Conservation (phyloP, 53 echinoderm and acorn worm species). For the Mesocentrotus franciscanus region DNA sequence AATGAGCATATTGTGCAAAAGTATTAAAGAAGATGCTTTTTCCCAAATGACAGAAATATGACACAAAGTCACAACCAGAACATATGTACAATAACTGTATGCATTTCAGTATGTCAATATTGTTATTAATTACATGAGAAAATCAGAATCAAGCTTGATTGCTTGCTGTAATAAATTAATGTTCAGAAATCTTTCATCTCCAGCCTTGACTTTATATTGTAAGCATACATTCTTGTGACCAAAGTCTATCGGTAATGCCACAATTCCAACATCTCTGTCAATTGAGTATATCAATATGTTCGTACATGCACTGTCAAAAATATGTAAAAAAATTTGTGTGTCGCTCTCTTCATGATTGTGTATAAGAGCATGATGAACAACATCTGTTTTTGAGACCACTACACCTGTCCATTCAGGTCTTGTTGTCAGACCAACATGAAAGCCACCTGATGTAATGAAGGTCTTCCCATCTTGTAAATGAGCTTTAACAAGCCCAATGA, state of each 20-base stretch:
- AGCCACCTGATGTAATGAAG: slow-evolving; percentile 64
- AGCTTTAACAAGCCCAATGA: slow-evolving; percentile 48
- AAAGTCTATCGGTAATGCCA: slow-evolving; percentile 64
- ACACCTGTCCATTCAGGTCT: slow-evolving; percentile 35
- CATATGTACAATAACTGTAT: slow-evolving; percentile 68
- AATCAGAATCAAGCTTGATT: slow-evolving; percentile 55
- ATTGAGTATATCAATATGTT: slow-evolving; percentile 65
- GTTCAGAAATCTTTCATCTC: slow-evolving; percentile 65
- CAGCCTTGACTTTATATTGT: slow-evolving; percentile 60
- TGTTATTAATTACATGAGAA: slow-evolving; percentile 34
- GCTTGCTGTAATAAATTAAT: slow-evolving; percentile 46
- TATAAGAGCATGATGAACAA: not conserved
- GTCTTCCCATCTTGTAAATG: slow-evolving; percentile 54
- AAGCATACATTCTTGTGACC: slow-evolving; percentile 57
- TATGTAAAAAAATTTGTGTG: slow-evolving; percentile 76
- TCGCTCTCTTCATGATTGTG: slow-evolving; percentile 78
- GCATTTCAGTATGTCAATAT: slow-evolving; percentile 43
- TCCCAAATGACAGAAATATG: slow-evolving; percentile 62
- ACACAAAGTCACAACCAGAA: slow-evolving; percentile 12
- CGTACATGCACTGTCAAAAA: slow-evolving; percentile 57
- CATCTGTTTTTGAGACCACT: slow-evolving; percentile 30
- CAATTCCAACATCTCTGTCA: slow-evolving; percentile 71
- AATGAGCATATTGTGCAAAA: slow-evolving; percentile 65
- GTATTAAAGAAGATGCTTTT: slow-evolving; percentile 69
- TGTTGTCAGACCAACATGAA: slow-evolving; percentile 34